A percentile compares a stretch with the other conserved stretches of the same genome.
phyloP scores from a whole-genome alignment of 2,888 invertebrate species.

The Pristionchus entomophagus region DNA sequence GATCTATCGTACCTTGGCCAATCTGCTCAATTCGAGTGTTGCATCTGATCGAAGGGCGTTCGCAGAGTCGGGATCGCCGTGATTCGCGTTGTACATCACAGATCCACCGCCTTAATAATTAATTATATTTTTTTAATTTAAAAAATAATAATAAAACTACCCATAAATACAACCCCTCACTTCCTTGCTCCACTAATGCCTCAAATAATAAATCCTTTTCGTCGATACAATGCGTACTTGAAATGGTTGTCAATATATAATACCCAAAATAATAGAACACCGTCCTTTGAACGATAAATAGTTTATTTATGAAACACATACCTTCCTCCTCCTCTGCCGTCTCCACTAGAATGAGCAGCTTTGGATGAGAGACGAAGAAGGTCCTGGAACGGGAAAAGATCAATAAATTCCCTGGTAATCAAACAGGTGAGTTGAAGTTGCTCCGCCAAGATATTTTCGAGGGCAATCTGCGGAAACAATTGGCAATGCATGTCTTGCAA shows the following conservation, averaged over 20 bases:
- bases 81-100: slow-evolving; percentile 63
- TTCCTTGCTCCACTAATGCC: no score
- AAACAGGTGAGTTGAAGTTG: background rate
- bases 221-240: no score
- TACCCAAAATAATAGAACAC: no score
- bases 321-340: slow-evolving; percentile 60
- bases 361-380: slow-evolving; percentile 66
- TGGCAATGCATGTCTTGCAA: no score
- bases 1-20: slow-evolving; percentile 57
- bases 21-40: slow-evolving; percentile 63
- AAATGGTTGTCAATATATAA: no score
- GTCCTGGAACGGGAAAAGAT: slow-evolving; percentile 10
- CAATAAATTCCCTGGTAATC: background rate
- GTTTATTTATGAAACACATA: background rate
- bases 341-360: slow-evolving; percentile 65
- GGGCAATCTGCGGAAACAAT: no score
- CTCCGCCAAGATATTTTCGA: no score
- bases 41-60: slow-evolving; percentile 66
- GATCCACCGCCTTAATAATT: slow-evolving; percentile 1
- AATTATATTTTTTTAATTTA: background rate
- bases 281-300: background rate
- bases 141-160: background rate
- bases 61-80: slow-evolving; percentile 71
- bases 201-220: no score
- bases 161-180: no score